phyloP scores from a whole-genome alignment of 2,797 vertebrate genomes.

The Pantherophis vulpinus region DNA sequence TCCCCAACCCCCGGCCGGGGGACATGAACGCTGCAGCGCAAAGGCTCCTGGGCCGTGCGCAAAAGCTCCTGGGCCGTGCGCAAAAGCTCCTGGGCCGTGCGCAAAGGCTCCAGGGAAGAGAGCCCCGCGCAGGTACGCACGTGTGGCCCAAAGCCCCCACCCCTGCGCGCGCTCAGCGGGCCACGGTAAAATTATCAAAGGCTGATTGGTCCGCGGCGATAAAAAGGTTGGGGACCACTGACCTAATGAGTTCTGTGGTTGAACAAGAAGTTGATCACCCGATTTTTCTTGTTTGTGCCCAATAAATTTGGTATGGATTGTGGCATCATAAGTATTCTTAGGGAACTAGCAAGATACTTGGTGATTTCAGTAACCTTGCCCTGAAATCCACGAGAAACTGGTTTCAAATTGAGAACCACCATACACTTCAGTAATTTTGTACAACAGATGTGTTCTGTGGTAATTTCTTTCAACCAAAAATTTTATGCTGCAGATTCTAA shows the following conservation, averaged over 20 bases:
- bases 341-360: neutral
- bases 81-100: too few relatives aligned
- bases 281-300: neutral
- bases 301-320: neutral
- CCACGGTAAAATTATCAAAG: too few relatives aligned
- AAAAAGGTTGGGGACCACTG: too few relatives aligned
- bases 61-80: too few relatives aligned
- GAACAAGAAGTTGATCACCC: neutral
- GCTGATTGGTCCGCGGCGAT: too few relatives aligned
- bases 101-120: too few relatives aligned
- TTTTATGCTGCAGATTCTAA: neutral
- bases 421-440: neutral
- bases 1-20: too few relatives aligned
- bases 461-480: neutral
- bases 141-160: too few relatives aligned
- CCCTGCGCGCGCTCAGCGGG: too few relatives aligned
- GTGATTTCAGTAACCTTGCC: neutral
- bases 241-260: neutral
- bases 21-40: too few relatives aligned
- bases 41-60: too few relatives aligned
- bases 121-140: too few relatives aligned
- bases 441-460: neutral
- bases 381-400: neutral
- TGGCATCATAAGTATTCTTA: neutral
- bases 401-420: neutral